These are phyloP conservation scores for Diadophis punctatus DNA, from an alignment of 2,113 vertebrate genomes.

Conservation along the genomic window DNA sequence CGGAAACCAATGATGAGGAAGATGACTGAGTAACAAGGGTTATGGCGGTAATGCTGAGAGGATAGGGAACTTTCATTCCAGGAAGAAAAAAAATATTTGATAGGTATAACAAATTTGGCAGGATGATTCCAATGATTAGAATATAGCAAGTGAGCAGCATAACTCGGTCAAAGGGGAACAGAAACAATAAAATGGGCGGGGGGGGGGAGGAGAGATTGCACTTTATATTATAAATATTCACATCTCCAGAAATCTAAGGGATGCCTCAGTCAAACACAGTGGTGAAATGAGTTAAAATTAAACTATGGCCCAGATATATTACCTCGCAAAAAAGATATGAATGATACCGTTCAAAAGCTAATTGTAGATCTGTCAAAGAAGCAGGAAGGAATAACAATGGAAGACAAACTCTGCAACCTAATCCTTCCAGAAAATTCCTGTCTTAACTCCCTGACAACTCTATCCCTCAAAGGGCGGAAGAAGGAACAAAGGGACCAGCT, in stretches of 20 bases:
- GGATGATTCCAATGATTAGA: neutral
- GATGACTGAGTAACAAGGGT: neutral
- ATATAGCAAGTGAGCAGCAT: neutral
- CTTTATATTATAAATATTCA: neutral
- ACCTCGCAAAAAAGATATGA: neutral
- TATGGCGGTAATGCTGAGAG: neutral
- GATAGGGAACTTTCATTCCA: neutral
- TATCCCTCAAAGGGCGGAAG: neutral
- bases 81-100: neutral
- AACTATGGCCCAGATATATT: neutral
- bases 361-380: neutral
- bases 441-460: neutral
- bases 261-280: neutral
- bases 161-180: neutral
- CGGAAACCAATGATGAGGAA: neutral
- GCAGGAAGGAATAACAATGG: neutral
- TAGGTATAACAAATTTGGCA: neutral
- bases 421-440: neutral
- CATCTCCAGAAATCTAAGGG: neutral
- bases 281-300: neutral
- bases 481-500: neutral
- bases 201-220: neutral
- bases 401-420: neutral
- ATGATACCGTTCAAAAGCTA: neutral
- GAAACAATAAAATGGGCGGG: neutral